A percentile compares a stretch with the other conserved stretches of the same genome.
Conservation (phyloP, 2,113 vertebrate species). For the Scartelaos histophorus region DNA sequence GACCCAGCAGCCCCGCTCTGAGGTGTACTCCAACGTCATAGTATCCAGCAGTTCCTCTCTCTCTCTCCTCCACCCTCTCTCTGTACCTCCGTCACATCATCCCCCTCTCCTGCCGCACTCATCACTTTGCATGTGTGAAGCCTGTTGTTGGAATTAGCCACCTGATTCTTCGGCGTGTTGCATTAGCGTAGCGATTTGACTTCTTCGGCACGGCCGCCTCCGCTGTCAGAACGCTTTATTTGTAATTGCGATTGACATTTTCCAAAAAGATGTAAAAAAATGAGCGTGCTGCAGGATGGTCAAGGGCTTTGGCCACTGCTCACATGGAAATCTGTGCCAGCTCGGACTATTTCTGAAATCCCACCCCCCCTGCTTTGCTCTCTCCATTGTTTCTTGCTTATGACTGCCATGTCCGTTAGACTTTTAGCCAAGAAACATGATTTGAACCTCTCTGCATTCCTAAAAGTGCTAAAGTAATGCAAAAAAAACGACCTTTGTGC, state of each 20-base stretch:
- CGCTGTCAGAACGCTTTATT: constrained; percentile 15
- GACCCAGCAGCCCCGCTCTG: not conserved
- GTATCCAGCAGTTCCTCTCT: constrained; percentile 15
- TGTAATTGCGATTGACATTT: not conserved
- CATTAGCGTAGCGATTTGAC: constrained; percentile 47
- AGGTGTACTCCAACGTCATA: constrained; percentile 15
- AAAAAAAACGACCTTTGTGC: not conserved
- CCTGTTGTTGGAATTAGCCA: constrained; percentile 47
- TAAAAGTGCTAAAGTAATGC: no score
- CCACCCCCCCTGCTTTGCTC: no score
- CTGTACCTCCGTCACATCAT: not conserved
- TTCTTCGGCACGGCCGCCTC: constrained; percentile 23
- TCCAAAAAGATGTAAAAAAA: not conserved
- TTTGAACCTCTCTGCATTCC: no score
- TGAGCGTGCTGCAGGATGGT: not conserved
- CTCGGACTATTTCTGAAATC: no score
- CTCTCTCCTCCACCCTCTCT: not conserved
- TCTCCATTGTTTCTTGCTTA: no score
- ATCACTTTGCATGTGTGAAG: not conserved
- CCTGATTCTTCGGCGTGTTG: constrained; percentile 38
- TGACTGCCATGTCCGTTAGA: no score
- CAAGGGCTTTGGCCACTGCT: not conserved
- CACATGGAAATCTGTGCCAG: not conserved
- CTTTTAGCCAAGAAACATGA: no score
- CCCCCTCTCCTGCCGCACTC: not conserved